A percentile compares a stretch with the other conserved stretches of the same genome.
phyloP scores from a whole-genome alignment of 2,113 vertebrate species.

The Machaerirhynchus nigripectus region DNA sequence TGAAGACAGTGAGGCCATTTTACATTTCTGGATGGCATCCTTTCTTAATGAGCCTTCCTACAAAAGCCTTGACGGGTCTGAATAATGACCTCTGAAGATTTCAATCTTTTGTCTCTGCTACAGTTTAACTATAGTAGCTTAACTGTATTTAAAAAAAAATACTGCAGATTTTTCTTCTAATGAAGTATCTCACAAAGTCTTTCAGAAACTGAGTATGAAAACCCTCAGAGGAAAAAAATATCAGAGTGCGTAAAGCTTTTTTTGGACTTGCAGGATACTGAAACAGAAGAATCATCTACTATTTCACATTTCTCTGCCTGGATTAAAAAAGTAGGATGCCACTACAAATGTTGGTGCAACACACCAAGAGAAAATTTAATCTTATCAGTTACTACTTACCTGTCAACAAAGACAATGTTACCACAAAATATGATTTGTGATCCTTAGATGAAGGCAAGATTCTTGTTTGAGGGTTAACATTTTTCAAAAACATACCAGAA shows the following conservation, averaged over 20 bases:
- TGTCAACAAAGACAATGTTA: not conserved
- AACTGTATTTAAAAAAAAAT: not conserved
- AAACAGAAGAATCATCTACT: not conserved
- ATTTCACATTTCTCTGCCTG: not conserved
- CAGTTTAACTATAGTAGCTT: not conserved
- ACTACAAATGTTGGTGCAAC: not conserved
- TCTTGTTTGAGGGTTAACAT: not conserved
- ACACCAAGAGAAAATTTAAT: not conserved
- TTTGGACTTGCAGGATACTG: not conserved
- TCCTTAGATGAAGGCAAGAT: not conserved
- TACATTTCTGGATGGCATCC: not conserved
- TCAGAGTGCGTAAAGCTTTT: not conserved
- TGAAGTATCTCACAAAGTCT: not conserved
- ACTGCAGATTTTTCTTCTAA: not conserved
- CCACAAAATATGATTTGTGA: not conserved
- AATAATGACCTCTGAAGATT: not conserved
- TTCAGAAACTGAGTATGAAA: not conserved
- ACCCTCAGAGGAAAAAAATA: not conserved
- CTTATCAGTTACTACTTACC: not conserved
- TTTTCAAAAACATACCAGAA: not conserved
- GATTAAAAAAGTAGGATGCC: not conserved
- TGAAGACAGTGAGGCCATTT: not conserved
- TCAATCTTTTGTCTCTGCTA: not conserved
- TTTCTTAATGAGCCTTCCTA: not conserved
- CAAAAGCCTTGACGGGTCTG: not conserved